A percentile compares a stretch with the other conserved stretches of the same genome.
phyloP scores from a whole-genome alignment of 2,888 invertebrate species.

The Lasioglossum calceatum region DNA sequence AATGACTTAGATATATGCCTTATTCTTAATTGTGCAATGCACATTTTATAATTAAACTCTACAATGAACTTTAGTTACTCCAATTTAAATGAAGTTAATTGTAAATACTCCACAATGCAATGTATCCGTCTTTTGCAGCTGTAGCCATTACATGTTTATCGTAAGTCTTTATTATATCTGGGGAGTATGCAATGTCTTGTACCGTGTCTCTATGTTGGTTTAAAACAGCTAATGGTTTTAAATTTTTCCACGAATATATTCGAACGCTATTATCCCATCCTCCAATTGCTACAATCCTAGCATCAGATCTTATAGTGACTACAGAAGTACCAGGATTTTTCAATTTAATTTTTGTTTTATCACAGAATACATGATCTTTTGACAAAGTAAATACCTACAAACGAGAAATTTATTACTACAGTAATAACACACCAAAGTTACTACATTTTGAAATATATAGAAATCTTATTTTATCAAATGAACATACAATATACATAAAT shows the following conservation, averaged over 20 bases:
- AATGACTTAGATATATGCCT: background rate
- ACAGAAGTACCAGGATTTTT: slow-evolving; percentile 91
- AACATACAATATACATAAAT: background rate
- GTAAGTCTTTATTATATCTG: slow-evolving; percentile 88
- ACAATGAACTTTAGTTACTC: background rate
- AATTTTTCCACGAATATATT: slow-evolving; percentile 91
- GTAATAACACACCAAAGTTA: background rate
- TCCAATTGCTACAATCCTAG: slow-evolving; percentile 90
- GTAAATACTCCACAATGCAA: slow-evolving; percentile 93
- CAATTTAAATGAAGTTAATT: slow-evolving; percentile 84
- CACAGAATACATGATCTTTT: slow-evolving; percentile 76
- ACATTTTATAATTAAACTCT: background rate
- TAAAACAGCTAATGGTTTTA: slow-evolving; percentile 90
- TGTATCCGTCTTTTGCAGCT: slow-evolving; percentile 90
- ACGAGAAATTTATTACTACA: slow-evolving; percentile 4
- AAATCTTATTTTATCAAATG: background rate
- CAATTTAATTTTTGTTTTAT: slow-evolving; percentile 86
- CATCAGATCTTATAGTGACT: slow-evolving; percentile 88
- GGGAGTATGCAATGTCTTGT: slow-evolving; percentile 90
- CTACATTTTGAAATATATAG: background rate
- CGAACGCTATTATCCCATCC: slow-evolving; percentile 92
- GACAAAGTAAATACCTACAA: slow-evolving; percentile 78
- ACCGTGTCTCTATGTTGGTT: slow-evolving; percentile 90
- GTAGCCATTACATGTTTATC: slow-evolving; percentile 91
- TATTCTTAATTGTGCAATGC: background rate